Percentiles rank a stretch among this genome's conserved stretches.
Evolutionary conservation across 2,113 vertebrate genomes (phyloP).

Genomic region (Ivindomyrus marchei): DNA sequence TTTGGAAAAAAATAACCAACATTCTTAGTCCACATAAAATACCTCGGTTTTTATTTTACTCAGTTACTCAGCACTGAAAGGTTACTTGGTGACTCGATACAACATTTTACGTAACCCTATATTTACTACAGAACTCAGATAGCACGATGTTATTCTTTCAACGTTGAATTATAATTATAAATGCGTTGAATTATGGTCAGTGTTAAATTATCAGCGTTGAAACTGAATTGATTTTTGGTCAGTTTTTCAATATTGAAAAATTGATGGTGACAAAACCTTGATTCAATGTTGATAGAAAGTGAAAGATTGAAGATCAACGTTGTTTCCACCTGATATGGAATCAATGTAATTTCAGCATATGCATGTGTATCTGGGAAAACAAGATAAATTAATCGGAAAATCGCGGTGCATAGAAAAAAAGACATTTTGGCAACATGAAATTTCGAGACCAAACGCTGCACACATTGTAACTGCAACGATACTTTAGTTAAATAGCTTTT

Average conservation of each 20-base stretch:
- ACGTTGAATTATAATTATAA: no score
- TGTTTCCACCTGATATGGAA: no score
- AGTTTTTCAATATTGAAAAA: no score
- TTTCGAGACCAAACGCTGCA: not conserved
- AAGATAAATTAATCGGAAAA: not conserved
- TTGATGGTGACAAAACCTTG: no score
- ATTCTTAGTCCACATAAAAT: not conserved
- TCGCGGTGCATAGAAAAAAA: not conserved
- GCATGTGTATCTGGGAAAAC: not conserved
- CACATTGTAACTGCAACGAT: not conserved
- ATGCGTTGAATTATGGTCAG: no score
- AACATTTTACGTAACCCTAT: not conserved
- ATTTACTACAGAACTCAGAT: not conserved
- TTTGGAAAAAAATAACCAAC: not conserved
- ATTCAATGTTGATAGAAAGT: no score
- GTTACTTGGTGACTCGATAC: not conserved
- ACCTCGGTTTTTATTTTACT: not conserved
- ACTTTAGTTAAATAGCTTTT: not conserved
- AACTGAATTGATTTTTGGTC: no score
- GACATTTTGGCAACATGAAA: not conserved
- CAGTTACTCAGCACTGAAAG: not conserved
- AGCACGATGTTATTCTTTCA: no score
- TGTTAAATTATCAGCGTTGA: no score
- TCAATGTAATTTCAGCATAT: no score
- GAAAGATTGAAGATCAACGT: no score